Base-by-base conservation (phyloP, 2,888 invertebrate species). In the Amiota mariae region DNA sequence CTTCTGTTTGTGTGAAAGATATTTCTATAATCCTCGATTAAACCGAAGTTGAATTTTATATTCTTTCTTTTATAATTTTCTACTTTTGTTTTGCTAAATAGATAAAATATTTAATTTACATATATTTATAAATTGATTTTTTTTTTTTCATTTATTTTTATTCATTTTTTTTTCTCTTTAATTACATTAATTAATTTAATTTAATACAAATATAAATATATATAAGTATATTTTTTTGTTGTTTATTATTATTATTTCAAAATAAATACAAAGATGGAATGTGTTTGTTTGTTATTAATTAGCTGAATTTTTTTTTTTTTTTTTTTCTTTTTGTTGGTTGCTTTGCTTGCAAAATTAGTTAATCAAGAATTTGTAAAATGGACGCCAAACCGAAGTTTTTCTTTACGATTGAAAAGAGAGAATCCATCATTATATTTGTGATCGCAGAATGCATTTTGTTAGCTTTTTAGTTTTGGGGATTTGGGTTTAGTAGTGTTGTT, bases 31-130 rank as follows among this genome's bases (percentile, higher is more conserved):
- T 6, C 36, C 36, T 36, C 36, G 36, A 36, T 36, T 2, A 6
- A 36, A 36, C 36, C 36, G 36, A 36, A 36, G 36, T 36, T 36
- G 6, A 2, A 36, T 0, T 36, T 36, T 36, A 36, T 6, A 2
- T 24, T 24, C 24, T 36, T 36, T 36, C 3, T 36, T 36, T 36
- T 36, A 36, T 36, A 6, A 36, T 6, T 61, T n/a, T 15, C 13
- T 56, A 18, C 15, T 68, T 67, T 49, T 73, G 64, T 63, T 70
- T 59, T 75, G 66, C 71, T 68, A 76, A 72, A 77, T 24, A 77
- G 75, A 72, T 77, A 78, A 64, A 70, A 79, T 77, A 82, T 76
- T 64, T 79, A 73, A 67, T 77, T 78, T 76, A 75, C 61, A 72
- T 54, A 48, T 24, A 2, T 24, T 2, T 13, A 49, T 64, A 64